Evolutionary conservation across 2,113 vertebrate genomes (phyloP).

Genomic region (Brachypteracias leptosomus): DNA sequence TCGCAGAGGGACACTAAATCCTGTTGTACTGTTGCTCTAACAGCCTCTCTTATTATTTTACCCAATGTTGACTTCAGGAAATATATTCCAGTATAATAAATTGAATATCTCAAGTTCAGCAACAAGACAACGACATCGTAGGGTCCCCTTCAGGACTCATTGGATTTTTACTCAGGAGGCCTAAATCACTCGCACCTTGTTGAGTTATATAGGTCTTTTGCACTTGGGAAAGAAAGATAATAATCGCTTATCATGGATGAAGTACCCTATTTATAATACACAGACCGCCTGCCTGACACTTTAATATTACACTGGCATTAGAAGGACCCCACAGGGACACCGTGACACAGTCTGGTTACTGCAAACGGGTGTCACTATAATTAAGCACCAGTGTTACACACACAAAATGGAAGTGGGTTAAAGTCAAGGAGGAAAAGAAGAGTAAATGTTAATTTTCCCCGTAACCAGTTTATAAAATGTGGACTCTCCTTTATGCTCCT

Average conservation of each 20-base stretch:
- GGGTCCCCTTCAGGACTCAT: constrained; percentile 78
- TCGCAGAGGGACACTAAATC: constrained; percentile 57
- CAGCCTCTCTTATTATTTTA: constrained; percentile 65
- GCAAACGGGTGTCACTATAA: constrained; percentile 70
- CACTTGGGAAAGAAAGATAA: constrained; percentile 80
- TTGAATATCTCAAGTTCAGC: constrained; percentile 72
- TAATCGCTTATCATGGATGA: constrained; percentile 79
- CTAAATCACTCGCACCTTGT: constrained; percentile 73
- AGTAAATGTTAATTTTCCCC: constrained; percentile 58
- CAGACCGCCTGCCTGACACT: constrained; percentile 74
- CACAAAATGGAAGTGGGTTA: constrained; percentile 4
- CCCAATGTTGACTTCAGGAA: constrained; percentile 67
- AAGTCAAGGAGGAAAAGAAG: constrained; percentile 42
- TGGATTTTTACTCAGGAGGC: constrained; percentile 68
- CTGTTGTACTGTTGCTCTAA: constrained; percentile 55
- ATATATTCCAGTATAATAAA: constrained; percentile 69
- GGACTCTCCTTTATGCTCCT: background rate
- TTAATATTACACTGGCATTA: constrained; percentile 73
- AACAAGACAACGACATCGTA: constrained; percentile 59
- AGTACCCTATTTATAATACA: constrained; percentile 79
- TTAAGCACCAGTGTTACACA: constrained; percentile 65
- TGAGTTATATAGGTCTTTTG: constrained; percentile 74
- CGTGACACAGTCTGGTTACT: constrained; percentile 71
- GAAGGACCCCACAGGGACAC: constrained; percentile 74
- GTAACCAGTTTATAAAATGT: constrained; percentile 44